Evolutionary conservation across 2,888 invertebrate species (phyloP), one percentile per base, ranked within the genome.

Genomic region (Tubulanus polymorphus): DNA sequence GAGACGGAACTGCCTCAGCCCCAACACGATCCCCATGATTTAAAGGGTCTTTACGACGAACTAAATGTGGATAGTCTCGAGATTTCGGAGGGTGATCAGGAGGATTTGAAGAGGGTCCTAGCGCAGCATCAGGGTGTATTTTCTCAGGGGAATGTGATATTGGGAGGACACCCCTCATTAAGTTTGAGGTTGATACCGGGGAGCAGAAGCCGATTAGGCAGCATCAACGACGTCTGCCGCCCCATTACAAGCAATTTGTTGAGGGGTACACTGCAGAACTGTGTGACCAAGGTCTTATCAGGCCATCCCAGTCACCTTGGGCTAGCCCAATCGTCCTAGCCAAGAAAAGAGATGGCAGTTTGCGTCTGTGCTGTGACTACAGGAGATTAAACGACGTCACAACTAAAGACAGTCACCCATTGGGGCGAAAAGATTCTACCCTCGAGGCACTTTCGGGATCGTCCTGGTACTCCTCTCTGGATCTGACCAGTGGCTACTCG

Each of bases 401-500:
- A 29, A 10, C 25, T 15, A 23, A 41, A 8, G n/a, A 30, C 28
- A 26, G 26, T 2, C 25, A 23, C 8, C 51, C 51, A 10, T 20
- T 51, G 20, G 41, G 41, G 5, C 20, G 28, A n/a, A 32, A 37
- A 15, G 35, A 51, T 41, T 18, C 18, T 23, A 41, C 41, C 29
- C 37, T 64, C n/a, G 61, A 64, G 30, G 53, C 54, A 1, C 52
- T 64, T 15, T 51, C 56, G 12, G 60, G 60, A 12, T 35, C 54
- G 10, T 51, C 52, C 32, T 60, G 56, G 58, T 64, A 61, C 32
- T 56, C 47, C 15, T 57, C 59, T 20, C 55, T 63, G 51, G 65
- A 65, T 30, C 30, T 65, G 1, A 54, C 51, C 23, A 55, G 55
- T 0, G 63, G 60, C 1, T 64, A 56, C 45, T 61, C 60, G 57